Evolutionary conservation across 2,888 invertebrate genomes (phyloP).

Genomic region (Cheilosia soror): DNA sequence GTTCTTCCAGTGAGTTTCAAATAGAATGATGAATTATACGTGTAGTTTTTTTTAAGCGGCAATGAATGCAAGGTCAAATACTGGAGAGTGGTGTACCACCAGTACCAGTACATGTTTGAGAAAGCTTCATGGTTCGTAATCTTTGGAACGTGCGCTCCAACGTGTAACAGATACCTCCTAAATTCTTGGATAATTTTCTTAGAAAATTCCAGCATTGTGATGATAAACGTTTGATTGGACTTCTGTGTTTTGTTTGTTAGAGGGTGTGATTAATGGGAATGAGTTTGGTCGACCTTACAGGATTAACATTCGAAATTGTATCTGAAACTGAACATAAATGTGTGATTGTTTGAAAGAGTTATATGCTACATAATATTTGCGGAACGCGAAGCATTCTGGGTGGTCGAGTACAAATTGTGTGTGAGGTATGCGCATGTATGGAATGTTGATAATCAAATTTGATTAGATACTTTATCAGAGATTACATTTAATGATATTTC

Average conservation of each 20-base stretch:
- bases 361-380: conserved; percentile 21
- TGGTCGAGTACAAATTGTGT: conserved; percentile 40
- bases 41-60: conserved; percentile 18
- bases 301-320: conserved; percentile 1
- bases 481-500: background rate
- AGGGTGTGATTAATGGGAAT: conserved; percentile 65
- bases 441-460: conserved; percentile 66
- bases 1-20: conserved; percentile 59
- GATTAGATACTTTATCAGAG: conserved; percentile 26
- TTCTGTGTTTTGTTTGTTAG: conserved; percentile 54
- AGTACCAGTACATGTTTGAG: background rate
- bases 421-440: conserved; percentile 31
- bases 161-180: conserved; percentile 32
- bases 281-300: conserved; percentile 9
- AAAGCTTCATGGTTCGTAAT: conserved; percentile 23
- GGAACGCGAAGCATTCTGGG: conserved; percentile 37
- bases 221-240: conserved; percentile 71
- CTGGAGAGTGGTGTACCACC: conserved; percentile 1
- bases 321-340: background rate
- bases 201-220: conserved; percentile 52
- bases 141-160: conserved; percentile 40
- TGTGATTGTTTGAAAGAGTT: conserved; percentile 5
- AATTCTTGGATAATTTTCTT: conserved; percentile 43
- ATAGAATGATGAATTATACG: conserved; percentile 74
- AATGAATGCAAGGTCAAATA: conserved; percentile 64